Percentiles rank a stretch among this genome's conserved stretches.
These are phyloP conservation scores for Heteromormyrus szaboi DNA, from an alignment of 2,797 vertebrate genomes.

Conservation along the genomic window DNA sequence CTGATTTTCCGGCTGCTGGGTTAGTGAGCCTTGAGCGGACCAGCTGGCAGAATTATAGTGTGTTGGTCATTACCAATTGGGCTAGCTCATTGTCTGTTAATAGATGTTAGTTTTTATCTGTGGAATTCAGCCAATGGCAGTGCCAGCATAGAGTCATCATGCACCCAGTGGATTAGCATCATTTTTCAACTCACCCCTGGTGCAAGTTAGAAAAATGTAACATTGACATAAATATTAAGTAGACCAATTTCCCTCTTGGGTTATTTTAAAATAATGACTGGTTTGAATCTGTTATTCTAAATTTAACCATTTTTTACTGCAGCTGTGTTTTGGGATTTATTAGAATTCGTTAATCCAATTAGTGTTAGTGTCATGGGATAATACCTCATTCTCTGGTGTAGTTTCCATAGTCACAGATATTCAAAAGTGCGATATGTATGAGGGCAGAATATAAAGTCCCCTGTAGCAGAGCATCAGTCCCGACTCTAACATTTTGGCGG, in stretches of 20 bases:
- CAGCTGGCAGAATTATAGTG: neutral
- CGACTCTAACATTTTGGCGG: neutral
- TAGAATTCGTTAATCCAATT: neutral
- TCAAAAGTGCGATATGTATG: neutral
- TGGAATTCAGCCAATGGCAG: neutral
- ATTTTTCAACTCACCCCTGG: neutral
- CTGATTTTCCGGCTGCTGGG: conserved; percentile 95
- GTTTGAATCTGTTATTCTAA: neutral
- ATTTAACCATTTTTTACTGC: neutral
- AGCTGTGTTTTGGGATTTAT: neutral
- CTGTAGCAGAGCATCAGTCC: neutral
- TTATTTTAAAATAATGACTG: neutral
- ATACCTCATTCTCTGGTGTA: neutral
- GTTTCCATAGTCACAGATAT: neutral
- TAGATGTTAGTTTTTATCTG: neutral
- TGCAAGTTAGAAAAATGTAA: neutral
- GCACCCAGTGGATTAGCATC: neutral
- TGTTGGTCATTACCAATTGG: neutral
- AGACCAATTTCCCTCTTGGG: neutral
- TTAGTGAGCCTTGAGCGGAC: conserved; percentile 48
- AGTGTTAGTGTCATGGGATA: neutral
- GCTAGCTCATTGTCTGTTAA: neutral
- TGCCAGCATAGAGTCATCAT: neutral
- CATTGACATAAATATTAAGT: conserved; percentile 1
- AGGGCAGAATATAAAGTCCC: neutral